Percentiles rank a stretch among this genome's conserved stretches.
Evolutionary conservation across 2,113 vertebrate species (phyloP).

Genomic region (Nymphicus hollandicus): DNA sequence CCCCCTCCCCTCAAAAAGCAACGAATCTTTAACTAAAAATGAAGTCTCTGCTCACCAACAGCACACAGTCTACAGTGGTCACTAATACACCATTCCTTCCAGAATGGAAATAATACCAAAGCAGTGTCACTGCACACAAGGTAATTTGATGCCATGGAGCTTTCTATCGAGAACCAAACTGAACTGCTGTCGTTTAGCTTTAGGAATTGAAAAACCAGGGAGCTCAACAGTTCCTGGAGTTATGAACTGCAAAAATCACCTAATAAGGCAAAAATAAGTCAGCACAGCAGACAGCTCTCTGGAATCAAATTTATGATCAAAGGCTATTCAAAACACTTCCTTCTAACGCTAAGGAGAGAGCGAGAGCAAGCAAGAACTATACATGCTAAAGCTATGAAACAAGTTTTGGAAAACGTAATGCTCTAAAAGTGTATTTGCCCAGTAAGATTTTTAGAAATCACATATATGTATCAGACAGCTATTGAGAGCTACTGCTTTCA

Average conservation of each 20-base stretch:
- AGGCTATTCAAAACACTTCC: conserved; percentile 59
- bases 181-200: not conserved
- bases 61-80: not conserved
- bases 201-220: conserved; percentile 31
- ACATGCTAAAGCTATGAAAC: not conserved
- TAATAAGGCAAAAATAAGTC: conserved; percentile 69
- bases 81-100: not conserved
- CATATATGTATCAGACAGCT: not conserved
- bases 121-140: not conserved
- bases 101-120: not conserved
- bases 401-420: not conserved
- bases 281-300: conserved; percentile 53
- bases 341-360: not conserved
- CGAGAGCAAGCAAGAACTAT: not conserved
- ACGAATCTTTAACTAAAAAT: not conserved
- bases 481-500: not conserved
- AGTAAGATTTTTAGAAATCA: not conserved
- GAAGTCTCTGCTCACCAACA: not conserved
- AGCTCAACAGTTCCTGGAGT: conserved; percentile 41
- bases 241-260: conserved; percentile 58
- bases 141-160: not conserved
- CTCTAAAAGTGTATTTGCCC: not conserved
- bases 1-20: not conserved
- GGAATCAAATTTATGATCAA: conserved; percentile 66
- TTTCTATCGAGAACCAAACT: not conserved